A percentile compares a stretch with the other conserved stretches of the same genome.
Evolutionary conservation across 1,140 invertebrate genomes (phyloP).

Genomic region (Atta texana): DNA sequence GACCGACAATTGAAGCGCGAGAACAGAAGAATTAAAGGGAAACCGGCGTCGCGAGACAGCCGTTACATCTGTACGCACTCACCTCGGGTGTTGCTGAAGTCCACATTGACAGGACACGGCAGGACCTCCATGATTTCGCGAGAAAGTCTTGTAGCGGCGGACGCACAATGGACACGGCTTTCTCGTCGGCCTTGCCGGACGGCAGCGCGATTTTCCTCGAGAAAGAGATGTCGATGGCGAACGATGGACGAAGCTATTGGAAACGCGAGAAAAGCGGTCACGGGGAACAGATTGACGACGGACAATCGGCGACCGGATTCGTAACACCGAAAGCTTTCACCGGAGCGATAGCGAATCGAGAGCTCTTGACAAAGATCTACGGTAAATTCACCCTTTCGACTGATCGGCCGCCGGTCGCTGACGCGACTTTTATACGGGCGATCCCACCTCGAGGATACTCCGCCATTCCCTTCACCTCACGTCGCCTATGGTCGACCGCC

Average conservation of each 20-base stretch:
- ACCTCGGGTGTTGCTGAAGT: conserved; percentile 84
- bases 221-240: neutral
- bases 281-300: neutral
- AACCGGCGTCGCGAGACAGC: neutral
- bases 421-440: conserved; percentile 81
- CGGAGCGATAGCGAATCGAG: neutral
- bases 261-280: neutral
- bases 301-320: neutral
- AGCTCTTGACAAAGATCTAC: too few species aligned
- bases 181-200: conserved; percentile 24
- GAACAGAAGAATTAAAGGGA: neutral
- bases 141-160: conserved; percentile 10
- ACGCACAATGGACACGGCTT: conserved; percentile 9
- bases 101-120: conserved; percentile 83
- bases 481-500: conserved; percentile 75
- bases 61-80: conserved; percentile 1
- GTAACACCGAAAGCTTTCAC: conserved; percentile 56
- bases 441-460: conserved; percentile 40
- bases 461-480: conserved; percentile 68
- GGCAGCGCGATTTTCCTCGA: neutral
- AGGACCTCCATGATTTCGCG: conserved; percentile 81
- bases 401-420: conserved; percentile 79
- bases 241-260: too few species aligned
- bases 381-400: conserved; percentile 63
- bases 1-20: neutral